Evolutionary conservation across 2,797 vertebrate species (phyloP).

Genomic region (Carcharodon carcharias): DNA sequence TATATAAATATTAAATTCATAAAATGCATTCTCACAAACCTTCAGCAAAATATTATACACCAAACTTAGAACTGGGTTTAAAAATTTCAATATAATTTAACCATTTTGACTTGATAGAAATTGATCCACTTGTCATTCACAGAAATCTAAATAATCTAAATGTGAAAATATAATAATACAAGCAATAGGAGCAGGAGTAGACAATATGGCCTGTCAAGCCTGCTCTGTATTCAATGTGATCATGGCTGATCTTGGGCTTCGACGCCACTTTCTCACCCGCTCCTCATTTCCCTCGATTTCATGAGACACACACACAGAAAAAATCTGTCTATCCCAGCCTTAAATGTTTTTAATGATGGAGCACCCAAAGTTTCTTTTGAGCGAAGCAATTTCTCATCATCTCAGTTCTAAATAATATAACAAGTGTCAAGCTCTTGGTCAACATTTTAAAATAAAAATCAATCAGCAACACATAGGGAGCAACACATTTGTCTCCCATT

Average conservation of each 20-base stretch:
- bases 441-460: background rate
- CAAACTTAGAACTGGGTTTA: background rate
- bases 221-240: too few species aligned
- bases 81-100: background rate
- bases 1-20: background rate
- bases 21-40: background rate
- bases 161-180: background rate
- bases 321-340: too few species aligned
- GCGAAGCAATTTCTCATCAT: background rate
- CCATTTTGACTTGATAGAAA: background rate
- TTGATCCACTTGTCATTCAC: background rate
- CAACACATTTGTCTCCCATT: background rate
- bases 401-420: background rate
- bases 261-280: too few species aligned
- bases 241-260: too few species aligned
- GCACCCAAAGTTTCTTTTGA: too few species aligned
- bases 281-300: too few species aligned
- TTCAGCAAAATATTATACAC: background rate
- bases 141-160: background rate
- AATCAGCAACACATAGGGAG: too few species aligned
- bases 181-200: too few species aligned
- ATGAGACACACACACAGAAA: too few species aligned
- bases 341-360: too few species aligned
- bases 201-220: too few species aligned
- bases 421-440: too few species aligned